phyloP scores from a whole-genome alignment of 92 coral and sea anemone species.

The Parazoanthus atlanticus region DNA sequence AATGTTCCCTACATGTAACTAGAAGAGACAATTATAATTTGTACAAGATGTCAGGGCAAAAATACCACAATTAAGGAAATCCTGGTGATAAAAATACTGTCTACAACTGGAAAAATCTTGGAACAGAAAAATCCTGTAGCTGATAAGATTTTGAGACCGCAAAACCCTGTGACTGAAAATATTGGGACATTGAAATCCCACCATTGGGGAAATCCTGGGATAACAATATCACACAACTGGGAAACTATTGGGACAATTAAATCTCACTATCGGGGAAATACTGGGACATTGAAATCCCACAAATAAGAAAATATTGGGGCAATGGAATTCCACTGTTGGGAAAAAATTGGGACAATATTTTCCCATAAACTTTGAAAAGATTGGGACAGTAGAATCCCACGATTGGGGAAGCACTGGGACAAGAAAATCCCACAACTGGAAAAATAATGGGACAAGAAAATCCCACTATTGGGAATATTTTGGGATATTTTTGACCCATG shows the following conservation, averaged over 20 bases:
- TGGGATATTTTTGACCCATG: no score
- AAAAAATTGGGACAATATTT: conserved; percentile 6
- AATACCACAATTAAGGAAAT: conserved; percentile 15
- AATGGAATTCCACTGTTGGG: not conserved
- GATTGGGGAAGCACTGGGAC: not conserved
- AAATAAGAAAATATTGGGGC: no score
- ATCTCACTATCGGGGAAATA: conserved; percentile 1
- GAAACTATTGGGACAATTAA: not conserved
- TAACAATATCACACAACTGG: conserved; percentile 2
- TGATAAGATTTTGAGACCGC: conserved; percentile 10
- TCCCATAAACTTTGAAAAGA: conserved; percentile 14
- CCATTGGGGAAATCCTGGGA: conserved; percentile 9
- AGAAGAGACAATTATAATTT: not conserved
- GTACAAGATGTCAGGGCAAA: conserved; percentile 5
- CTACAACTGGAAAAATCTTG: conserved; percentile 2
- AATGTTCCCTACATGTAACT: not conserved
- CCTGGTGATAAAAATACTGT: conserved; percentile 1
- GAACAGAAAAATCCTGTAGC: conserved; percentile 4
- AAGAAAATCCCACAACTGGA: no score
- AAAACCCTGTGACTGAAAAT: conserved; percentile 19
- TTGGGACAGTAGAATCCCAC: not conserved
- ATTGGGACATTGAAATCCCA: conserved; percentile 14
- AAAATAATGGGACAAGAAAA: no score
- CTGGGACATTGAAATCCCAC: not conserved
- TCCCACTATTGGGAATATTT: no score